Base-by-base conservation (phyloP, 1,140 invertebrate species). In the Stegodyphus mimosarum region DNA sequence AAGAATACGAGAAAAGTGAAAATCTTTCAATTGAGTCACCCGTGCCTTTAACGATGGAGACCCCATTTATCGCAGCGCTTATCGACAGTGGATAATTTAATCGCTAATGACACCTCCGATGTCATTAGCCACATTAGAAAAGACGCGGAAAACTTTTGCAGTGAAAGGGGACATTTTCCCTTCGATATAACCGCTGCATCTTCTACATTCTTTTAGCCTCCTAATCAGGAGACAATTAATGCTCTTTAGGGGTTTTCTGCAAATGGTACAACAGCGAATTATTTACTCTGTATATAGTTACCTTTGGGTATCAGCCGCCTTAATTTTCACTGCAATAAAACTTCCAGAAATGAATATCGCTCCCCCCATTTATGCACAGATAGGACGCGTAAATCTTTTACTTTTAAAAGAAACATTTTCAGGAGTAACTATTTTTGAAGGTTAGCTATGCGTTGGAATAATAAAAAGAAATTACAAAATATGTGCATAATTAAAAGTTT, bases 81-180 rank as follows among this genome's bases (percentile, higher is more conserved):
- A 84, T 84, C 81, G 81, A 76, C 73, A 84, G 81, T 69, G 81
- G 81, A 84, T 84, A 84, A 83, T 84, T 84, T 84, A 84, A 84
- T 84, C 81, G 81, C 81, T 84, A 84, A 84, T 84, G 81, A 84
- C 81, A 84, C 81, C 81, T 84, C 81, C 72, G 33, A 84, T 76
- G 81, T 84, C 81, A 84, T 84, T 84, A 84, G 81, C 72, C 66
- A 67, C 72, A 84, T 84, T 76, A 84, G 81, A 84, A 75, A 84
- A 70, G 81, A 84, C 81, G 72, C 72, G 81, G 81, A 70, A 84
- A 84, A 75, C 63, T 84, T 84, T 84, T 53, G 63, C 72, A 69
- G 15, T 66, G 69, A 72, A 79, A 79, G 66, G 64, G 64, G 76
- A 78, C 76, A 60, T 71, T 80, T 81, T 60, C 55, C 50, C 63